These are phyloP conservation scores for Saccopteryx bilineata DNA, from an alignment of 2,113 vertebrate species.

Conservation along the genomic window DNA sequence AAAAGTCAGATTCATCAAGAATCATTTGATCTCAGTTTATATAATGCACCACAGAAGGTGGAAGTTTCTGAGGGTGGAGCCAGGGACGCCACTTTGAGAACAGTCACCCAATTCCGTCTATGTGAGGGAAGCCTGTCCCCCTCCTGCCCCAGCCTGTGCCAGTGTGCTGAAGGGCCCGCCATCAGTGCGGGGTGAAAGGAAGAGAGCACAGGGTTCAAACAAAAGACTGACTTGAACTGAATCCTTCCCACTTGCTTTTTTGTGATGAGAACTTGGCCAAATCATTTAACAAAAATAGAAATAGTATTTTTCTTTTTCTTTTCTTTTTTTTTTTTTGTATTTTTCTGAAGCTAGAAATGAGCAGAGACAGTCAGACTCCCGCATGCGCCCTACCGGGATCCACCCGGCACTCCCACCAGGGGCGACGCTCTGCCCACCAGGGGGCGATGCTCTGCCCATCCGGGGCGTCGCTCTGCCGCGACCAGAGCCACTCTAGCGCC, in stretches of 20 bases:
- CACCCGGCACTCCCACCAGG: no score
- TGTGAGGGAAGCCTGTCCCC: not conserved
- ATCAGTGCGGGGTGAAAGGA: not conserved
- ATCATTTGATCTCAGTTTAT: not conserved
- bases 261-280: not conserved
- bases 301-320: slow-evolving; percentile 3
- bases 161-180: not conserved
- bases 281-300: slow-evolving; percentile 44
- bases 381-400: no score
- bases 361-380: no score
- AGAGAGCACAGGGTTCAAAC: not conserved
- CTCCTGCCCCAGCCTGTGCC: not conserved
- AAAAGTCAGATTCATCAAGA: slow-evolving; percentile 54
- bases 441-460: no score
- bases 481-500: no score
- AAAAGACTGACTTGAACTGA: not conserved
- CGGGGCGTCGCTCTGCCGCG: no score
- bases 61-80: not conserved
- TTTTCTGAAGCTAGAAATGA: no score
- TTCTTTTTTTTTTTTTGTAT: no score
- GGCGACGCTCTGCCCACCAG: no score
- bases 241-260: not conserved
- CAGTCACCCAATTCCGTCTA: not conserved
- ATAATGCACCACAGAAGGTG: not conserved
- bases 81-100: not conserved